phyloP scores from a whole-genome alignment of 2,888 invertebrate species.

The Phasia obesa region DNA sequence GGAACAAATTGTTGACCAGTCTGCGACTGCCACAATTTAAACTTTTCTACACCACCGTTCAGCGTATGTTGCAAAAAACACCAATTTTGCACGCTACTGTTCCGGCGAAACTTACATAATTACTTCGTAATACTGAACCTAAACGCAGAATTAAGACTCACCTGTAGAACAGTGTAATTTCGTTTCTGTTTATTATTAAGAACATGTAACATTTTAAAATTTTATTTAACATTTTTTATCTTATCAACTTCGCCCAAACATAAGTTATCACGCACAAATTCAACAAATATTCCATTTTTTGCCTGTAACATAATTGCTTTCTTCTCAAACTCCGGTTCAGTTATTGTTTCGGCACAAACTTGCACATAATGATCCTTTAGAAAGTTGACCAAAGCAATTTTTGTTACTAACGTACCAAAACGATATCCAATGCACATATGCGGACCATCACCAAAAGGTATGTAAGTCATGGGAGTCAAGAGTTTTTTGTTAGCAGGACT shows the following conservation, averaged over 20 bases:
- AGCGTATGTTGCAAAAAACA: no score
- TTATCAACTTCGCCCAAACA: constrained; percentile 33
- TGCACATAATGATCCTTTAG: constrained; percentile 77
- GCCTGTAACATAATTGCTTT: constrained; percentile 76
- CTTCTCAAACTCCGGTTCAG: constrained; percentile 75
- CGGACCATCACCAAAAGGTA: constrained; percentile 79
- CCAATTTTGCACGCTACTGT: no score
- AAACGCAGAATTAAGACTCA: no score
- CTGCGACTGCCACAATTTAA: no score
- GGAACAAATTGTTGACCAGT: no score
- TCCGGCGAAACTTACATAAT: no score
- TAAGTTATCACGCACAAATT: constrained; percentile 76
- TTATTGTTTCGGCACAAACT: constrained; percentile 72
- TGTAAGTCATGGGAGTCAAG: constrained; percentile 64
- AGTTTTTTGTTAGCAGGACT: constrained; percentile 55
- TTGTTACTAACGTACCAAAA: constrained; percentile 42
- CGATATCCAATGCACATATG: constrained; percentile 74
- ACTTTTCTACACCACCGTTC: no score
- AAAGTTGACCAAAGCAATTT: constrained; percentile 78
- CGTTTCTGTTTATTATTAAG: no score
- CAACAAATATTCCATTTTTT: constrained; percentile 74
- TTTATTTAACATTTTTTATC: not conserved
- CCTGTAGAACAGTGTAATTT: no score
- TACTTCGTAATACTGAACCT: no score
- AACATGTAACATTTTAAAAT: no score